Evolutionary conservation across 2,797 vertebrate species (phyloP).

Genomic region (Bucorvus abyssinicus): DNA sequence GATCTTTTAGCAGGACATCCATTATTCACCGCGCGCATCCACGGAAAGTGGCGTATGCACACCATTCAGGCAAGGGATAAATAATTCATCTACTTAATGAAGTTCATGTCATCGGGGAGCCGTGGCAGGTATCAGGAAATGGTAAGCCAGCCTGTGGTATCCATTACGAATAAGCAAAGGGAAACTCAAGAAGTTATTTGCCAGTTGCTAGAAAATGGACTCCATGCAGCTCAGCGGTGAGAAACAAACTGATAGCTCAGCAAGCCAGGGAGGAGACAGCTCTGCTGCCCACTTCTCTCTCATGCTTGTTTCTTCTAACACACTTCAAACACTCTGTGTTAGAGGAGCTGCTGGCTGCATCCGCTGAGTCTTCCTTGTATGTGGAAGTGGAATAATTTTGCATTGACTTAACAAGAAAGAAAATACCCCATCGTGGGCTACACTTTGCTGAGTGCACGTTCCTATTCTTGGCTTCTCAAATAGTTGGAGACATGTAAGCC

Average conservation of each 20-base stretch:
- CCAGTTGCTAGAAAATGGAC: background rate
- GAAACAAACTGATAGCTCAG: background rate
- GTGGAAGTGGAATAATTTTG: background rate
- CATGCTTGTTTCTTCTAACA: background rate
- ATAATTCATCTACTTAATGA: conserved; percentile 28
- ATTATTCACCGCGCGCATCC: background rate
- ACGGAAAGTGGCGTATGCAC: background rate
- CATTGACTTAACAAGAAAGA: background rate
- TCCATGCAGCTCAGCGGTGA: background rate
- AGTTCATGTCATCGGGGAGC: background rate
- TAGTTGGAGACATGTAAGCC: background rate
- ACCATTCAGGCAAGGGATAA: background rate
- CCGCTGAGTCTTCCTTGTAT: too few relatives aligned
- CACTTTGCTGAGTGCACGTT: background rate
- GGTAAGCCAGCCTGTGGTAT: background rate
- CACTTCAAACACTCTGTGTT: background rate
- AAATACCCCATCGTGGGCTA: background rate
- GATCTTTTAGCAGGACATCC: background rate
- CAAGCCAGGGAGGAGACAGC: background rate
- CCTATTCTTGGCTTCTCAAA: background rate
- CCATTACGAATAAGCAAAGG: background rate
- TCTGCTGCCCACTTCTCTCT: background rate
- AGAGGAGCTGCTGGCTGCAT: background rate
- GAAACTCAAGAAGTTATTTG: background rate
- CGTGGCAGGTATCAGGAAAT: background rate